Base-by-base conservation (phyloP, 2,113 vertebrate genomes). In the Oncorhynchus mykiss region DNA sequence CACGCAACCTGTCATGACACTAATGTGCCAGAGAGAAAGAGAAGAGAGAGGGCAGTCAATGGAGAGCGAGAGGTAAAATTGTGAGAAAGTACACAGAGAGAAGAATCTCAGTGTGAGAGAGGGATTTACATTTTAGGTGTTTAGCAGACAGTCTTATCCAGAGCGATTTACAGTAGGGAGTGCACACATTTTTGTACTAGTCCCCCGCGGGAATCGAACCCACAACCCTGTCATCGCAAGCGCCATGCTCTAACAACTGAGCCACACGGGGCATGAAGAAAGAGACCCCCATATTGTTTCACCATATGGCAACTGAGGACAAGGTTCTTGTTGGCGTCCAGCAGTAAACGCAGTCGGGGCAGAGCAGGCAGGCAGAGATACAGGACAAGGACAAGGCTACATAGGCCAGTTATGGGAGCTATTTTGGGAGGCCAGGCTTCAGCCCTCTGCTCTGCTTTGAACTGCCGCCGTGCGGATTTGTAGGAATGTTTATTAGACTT, bases 401-500 rank as follows among this genome's bases (percentile, higher is more conserved):
- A 34, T 39, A 64, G 72, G 11, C 6, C 57, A 71, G 69, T 4
- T 51, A 22, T 62, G 67, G 12, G 22, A 83, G 80, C 65, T 72
- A 80, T 80, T 82, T 80, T 75, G 82, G 72, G 62, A 82, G 75
- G 73, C 62, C 60, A 25, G 67, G 72, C 11, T 75, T 82, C 81
- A 74, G 18, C 71, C 79, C 51, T 54, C 51, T 54, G 16, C 51
- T 54, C 51, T 18, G 67, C 60, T 77, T 84, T 84, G 77, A 78
- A 87, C 82, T 51, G 22, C 66, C 76, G 65, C 72, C 27, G 54
- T 69, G 82, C 80, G 78, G 78, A 79, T 84, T 74, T 81, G 76
- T 74, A 77, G 74, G 84, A 84, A 85, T 82, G 87, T 78, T 84
- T 67, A 83, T 83, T 85, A 71, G 76, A 78, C 45, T 67, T 78